Base-by-base conservation (phyloP, 2,888 invertebrate species). In the Hirudinaria manillensis region DNA sequence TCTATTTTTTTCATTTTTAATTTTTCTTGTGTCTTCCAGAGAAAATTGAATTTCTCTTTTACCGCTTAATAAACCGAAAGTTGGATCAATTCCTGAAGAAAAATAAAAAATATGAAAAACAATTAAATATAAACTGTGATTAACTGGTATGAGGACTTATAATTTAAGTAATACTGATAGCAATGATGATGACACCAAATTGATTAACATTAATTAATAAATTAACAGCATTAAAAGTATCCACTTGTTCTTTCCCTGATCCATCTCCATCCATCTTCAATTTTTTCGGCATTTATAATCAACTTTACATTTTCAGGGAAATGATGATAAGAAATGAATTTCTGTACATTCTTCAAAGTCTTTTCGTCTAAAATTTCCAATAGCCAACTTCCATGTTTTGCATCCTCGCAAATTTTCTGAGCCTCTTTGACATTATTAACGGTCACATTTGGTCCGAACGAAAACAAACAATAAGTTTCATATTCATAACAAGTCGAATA, bases 311-410 rank as follows among this genome's bases (percentile, higher is more conserved):
- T n/a, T n/a, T 27, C n/a, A 21, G 61, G 61, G n/a, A 61, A 61
- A 27, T 16, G 13, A 61, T 61, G 24, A 61, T 7, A 1, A 1
- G 3, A 1, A 4, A 61, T 1, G n/a, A 61, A 61, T 61, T 7
- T 24, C 3, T 61, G 2, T 19, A 61, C 61, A 16, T 7, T 61
- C 10, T 61, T 19, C n/a, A 27, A 27, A 27, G 10, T 61, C 24
- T 61, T 24, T 7, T 61, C 19, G 13, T 61, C 10, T 2, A 29
- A 16, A n/a, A 61, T 61, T 61, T 61, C 61, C 7, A 61, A 10
- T 16, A 29, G 61, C 61, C 61, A 61, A n/a, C 61, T 61, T 24
- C 61, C 61, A 61, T n/a, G 2, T 61, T 61, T 61, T 61, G 61
- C 61, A 2, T 61, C 24, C 61, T 24, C 29, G 29, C 61, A 61